Conservation (phyloP, 2,113 vertebrate species). For the Oncorhynchus nerka region DNA sequence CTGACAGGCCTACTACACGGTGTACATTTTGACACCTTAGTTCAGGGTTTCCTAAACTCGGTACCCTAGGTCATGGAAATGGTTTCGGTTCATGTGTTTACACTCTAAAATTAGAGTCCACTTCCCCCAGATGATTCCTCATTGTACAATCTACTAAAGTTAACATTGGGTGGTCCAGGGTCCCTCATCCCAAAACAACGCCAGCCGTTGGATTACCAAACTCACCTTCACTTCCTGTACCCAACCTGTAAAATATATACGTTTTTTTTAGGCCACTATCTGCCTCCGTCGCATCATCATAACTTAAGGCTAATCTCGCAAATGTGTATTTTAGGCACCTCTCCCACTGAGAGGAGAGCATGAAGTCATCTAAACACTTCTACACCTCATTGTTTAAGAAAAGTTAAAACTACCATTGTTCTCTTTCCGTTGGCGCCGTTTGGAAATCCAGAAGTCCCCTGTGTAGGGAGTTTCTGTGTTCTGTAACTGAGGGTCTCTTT, state of each 20-base stretch:
- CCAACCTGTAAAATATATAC: no score
- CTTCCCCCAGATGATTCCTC: no score
- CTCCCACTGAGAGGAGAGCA: constrained; percentile 20
- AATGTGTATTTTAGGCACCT: background rate
- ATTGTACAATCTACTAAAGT: no score
- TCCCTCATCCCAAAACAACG: constrained; percentile 3
- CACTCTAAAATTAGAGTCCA: background rate
- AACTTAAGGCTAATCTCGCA: no score
- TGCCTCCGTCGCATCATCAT: no score
- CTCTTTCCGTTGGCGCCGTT: background rate
- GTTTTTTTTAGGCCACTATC: no score
- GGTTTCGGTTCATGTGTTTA: background rate
- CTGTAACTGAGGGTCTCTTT: background rate
- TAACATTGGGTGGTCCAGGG: constrained; percentile 8
- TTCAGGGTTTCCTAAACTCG: no score
- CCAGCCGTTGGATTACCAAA: no score
- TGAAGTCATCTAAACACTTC: constrained; percentile 14
- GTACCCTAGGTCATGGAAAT: background rate
- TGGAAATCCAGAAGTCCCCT: background rate
- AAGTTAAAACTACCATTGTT: background rate
- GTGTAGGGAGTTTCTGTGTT: background rate
- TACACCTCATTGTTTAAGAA: background rate
- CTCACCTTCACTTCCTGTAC: no score
- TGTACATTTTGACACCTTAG: background rate
- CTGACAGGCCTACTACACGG: background rate